Conservation (phyloP, 2,797 vertebrate species). For the Nannoperca australis region DNA sequence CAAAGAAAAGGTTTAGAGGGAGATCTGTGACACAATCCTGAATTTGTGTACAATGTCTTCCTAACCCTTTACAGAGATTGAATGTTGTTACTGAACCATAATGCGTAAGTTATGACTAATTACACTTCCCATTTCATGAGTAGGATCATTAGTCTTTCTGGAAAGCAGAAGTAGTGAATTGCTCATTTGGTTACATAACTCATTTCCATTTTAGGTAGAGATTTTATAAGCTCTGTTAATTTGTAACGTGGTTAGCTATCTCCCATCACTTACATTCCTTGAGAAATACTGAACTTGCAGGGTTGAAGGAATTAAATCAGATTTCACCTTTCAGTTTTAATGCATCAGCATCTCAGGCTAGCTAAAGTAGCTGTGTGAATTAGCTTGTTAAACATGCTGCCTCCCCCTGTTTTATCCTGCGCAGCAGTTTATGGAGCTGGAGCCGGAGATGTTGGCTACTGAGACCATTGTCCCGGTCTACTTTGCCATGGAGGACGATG, state of each 20-base stretch:
- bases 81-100: slow-evolving; percentile 2
- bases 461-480: slow-evolving; percentile 97
- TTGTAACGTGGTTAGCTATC: not conserved
- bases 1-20: not conserved
- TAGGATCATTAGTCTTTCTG: slow-evolving; percentile 11
- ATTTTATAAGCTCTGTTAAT: not conserved
- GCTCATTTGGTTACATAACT: slow-evolving; percentile 31
- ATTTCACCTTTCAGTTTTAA: not conserved
- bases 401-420: slow-evolving; percentile 17
- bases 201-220: not conserved
- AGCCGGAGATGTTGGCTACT: slow-evolving; percentile 97
- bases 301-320: not conserved
- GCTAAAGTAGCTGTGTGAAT: not conserved
- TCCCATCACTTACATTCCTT: not conserved
- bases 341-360: not conserved
- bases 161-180: slow-evolving; percentile 13
- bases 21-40: not conserved
- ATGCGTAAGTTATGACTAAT: slow-evolving; percentile 19
- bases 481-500: slow-evolving; percentile 96
- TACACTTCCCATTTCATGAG: not conserved
- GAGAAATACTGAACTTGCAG: not conserved
- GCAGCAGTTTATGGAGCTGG: slow-evolving; percentile 98
- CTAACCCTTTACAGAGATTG: slow-evolving; percentile 3
- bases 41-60: not conserved
- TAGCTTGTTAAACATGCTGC: not conserved